phyloP scores from a whole-genome alignment of 2,888 invertebrate species.

The Galerucella nymphaeae region DNA sequence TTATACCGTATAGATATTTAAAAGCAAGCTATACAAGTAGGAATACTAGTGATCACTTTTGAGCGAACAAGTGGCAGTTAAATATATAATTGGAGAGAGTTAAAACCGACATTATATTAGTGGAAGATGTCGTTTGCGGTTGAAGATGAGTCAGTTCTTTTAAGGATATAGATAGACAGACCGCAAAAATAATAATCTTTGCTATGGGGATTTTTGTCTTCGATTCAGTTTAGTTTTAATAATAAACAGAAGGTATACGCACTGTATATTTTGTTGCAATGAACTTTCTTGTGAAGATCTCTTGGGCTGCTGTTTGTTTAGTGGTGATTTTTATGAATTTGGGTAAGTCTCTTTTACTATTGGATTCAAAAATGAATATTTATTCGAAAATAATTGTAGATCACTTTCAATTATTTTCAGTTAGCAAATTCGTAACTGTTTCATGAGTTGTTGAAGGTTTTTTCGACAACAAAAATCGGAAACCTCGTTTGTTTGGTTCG shows the following conservation, averaged over 20 bases:
- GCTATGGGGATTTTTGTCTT: background rate
- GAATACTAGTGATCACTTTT: too few species aligned
- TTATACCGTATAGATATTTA: background rate
- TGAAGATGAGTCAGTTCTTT: background rate
- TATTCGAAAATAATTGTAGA: too few species aligned
- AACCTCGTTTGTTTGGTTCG: too few species aligned
- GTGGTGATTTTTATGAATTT: background rate
- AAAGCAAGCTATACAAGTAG: too few species aligned
- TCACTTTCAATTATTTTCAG: too few species aligned
- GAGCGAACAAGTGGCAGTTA: too few species aligned
- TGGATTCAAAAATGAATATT: background rate
- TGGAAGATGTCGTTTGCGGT: background rate
- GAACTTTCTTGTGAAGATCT: background rate
- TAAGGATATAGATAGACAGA: background rate
- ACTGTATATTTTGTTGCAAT: background rate
- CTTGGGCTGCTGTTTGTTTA: background rate
- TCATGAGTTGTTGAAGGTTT: too few species aligned
- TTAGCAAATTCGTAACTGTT: too few species aligned
- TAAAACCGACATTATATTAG: background rate
- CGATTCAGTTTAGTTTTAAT: background rate
- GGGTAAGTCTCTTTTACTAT: background rate
- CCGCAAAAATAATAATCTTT: too few species aligned
- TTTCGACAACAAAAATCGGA: too few species aligned
- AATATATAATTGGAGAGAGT: background rate
- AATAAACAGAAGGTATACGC: conserved; percentile 1